Conservation (phyloP, 2,113 vertebrate species). For the Burhinus oedicnemus region DNA sequence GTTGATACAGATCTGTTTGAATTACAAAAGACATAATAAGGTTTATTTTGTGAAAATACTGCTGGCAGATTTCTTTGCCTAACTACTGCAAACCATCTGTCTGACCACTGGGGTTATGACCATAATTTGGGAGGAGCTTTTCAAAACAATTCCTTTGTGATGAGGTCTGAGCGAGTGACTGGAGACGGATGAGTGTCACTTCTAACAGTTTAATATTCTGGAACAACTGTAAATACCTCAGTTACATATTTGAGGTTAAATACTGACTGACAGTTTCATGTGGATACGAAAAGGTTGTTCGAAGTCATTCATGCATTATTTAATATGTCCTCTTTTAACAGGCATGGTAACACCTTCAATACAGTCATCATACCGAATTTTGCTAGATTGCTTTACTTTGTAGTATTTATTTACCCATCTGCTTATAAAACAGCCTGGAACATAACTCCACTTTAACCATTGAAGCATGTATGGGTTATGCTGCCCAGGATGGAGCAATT, state of each 20-base stretch:
- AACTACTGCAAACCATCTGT: neutral
- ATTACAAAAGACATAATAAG: neutral
- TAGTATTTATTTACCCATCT: neutral
- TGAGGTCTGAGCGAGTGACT: neutral
- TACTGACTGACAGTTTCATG: neutral
- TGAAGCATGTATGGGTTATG: neutral
- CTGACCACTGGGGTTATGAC: neutral
- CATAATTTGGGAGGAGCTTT: neutral
- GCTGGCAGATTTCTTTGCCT: neutral
- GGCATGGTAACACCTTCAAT: neutral
- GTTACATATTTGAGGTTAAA: neutral
- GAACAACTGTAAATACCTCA: neutral
- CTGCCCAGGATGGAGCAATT: neutral
- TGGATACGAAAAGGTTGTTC: neutral
- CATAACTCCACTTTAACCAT: neutral
- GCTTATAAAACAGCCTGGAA: neutral
- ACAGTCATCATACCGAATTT: neutral
- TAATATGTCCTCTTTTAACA: neutral
- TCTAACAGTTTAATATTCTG: neutral
- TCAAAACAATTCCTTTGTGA: conserved; percentile 40
- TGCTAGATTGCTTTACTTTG: neutral
- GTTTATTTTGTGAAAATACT: neutral
- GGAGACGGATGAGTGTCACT: neutral
- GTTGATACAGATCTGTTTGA: neutral
- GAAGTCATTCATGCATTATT: neutral